These are phyloP conservation scores for Ostrea edulis DNA, from an alignment of 1,140 invertebrate genomes.

Conservation along the genomic window DNA sequence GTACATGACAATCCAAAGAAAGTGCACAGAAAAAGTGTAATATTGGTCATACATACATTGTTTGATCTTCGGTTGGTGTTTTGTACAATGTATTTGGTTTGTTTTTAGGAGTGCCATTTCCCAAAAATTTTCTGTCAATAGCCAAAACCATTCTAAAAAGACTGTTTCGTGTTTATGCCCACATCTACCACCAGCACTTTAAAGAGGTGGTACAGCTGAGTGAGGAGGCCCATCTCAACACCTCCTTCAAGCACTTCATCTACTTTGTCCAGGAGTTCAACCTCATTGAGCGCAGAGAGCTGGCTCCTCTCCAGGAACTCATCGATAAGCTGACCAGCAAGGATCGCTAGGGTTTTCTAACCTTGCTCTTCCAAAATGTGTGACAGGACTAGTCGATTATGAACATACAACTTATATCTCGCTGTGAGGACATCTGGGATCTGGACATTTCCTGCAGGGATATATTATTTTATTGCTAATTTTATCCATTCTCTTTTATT, in stretches of 20 bases:
- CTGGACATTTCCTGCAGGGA: slow-evolving; percentile 34
- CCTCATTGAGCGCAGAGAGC: slow-evolving; percentile 96
- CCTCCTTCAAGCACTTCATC: slow-evolving; percentile 99
- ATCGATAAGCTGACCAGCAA: slow-evolving; percentile 94
- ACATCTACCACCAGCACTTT: slow-evolving; percentile 99
- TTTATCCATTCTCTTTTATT: slow-evolving; percentile 10
- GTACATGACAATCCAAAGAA: neutral
- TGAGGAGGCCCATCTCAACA: slow-evolving; percentile 99
- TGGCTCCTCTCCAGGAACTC: slow-evolving; percentile 97
- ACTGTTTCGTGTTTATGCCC: slow-evolving; percentile 98
- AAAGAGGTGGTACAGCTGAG: slow-evolving; percentile 97
- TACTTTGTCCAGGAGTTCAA: slow-evolving; percentile 99
- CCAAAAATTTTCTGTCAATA: slow-evolving; percentile 97
- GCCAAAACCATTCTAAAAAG: slow-evolving; percentile 99
- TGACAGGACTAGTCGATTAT: slow-evolving; percentile 30
- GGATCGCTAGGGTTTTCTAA: slow-evolving; percentile 61
- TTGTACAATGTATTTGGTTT: neutral
- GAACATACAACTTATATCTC: neutral
- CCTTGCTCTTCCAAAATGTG: neutral
- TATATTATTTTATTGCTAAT: slow-evolving; percentile 13
- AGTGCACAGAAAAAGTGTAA: neutral
- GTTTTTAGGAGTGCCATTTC: slow-evolving; percentile 94
- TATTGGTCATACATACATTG: neutral
- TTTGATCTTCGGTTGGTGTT: neutral
- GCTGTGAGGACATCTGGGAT: neutral